Evolutionary conservation across 2,797 vertebrate genomes (phyloP), one percentile per base, ranked within the genome.

Genomic region (Pteronotus mesoamericanus): DNA sequence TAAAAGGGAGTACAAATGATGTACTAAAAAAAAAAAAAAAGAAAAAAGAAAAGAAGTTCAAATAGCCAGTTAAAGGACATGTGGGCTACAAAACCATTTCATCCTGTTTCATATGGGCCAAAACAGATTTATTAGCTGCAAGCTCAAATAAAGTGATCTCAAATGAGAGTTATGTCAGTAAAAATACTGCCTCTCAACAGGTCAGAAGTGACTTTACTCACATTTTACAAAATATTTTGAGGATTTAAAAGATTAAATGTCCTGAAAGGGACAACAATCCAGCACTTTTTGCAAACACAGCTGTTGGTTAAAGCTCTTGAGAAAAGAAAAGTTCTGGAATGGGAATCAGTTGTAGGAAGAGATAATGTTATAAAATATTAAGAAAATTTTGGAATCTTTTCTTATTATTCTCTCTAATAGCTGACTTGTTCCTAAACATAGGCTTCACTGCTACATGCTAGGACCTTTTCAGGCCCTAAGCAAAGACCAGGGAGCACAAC

Each of bases 211-310:
- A 98, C 92, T 95, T 94, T 86, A 97, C 71, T 97, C 97, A 98
- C 97, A 96, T 97, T 98, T 98, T 98, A 96, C 75, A 97, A 98
- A 98, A 98, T 95, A 98, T 95, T 98, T 97, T 96, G 92, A 66
- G 0, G 95, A 97, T 97, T 98, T 97, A 96, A 97, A 97, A 97
- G 98, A 98, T 98, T 97, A 98, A 98, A 98, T 97, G 93, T 97
- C 96, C 91, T 91, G 34, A 97, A 96, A 95, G 82, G 85, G 78
- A 96, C 96, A 95, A 94, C 66, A 95, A 96, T 68, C 96, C 96
- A 98, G 90, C 68, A 74, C 91, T 96, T 97, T 96, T 85, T 97
- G 95, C 94, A 97, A 97, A 98, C 97, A 95, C 98, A 98, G 98
- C 93, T 98, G 97, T 88, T 97, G 53, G 89, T 89, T 90, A 96